These are phyloP conservation scores for Sphaerophoria taeniata DNA, from an alignment of 2,888 invertebrate genomes.

Conservation along the genomic window DNA sequence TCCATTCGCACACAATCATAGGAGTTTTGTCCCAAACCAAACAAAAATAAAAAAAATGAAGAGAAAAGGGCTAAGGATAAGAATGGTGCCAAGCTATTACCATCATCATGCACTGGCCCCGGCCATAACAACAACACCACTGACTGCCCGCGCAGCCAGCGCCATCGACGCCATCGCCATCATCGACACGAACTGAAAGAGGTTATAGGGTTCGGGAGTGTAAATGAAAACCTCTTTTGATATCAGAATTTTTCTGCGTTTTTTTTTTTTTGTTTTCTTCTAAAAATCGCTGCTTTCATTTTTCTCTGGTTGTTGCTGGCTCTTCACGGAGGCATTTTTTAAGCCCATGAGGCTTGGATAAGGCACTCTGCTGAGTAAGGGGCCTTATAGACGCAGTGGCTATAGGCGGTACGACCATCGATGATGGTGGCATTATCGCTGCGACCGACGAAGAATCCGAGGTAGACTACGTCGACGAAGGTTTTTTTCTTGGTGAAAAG, in stretches of 20 bases:
- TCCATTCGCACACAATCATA: conserved; percentile 69
- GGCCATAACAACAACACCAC: too few species aligned
- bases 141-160: conserved; percentile 26
- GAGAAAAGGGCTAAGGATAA: conserved; percentile 59
- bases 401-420: conserved; percentile 38
- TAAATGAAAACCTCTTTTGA: conserved; percentile 74
- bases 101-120: conserved; percentile 24
- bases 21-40: conserved; percentile 46
- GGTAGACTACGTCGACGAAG: too few species aligned
- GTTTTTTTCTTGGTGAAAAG: background rate
- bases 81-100: conserved; percentile 37
- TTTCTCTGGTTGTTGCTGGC: conserved; percentile 35
- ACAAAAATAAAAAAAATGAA: conserved; percentile 21
- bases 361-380: conserved; percentile 36
- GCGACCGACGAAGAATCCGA: conserved; percentile 8
- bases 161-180: too few species aligned
- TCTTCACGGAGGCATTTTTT: conserved; percentile 62
- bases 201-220: conserved; percentile 60
- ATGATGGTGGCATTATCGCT: conserved; percentile 14
- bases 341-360: conserved; percentile 67
- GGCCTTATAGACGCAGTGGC: conserved; percentile 6
- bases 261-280: conserved; percentile 25
- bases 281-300: conserved; percentile 64
- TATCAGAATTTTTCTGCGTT: conserved; percentile 71
- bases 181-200: conserved; percentile 22